phyloP scores from a whole-genome alignment of 92 coral and sea anemone species.

The Heliopora coerulea region DNA sequence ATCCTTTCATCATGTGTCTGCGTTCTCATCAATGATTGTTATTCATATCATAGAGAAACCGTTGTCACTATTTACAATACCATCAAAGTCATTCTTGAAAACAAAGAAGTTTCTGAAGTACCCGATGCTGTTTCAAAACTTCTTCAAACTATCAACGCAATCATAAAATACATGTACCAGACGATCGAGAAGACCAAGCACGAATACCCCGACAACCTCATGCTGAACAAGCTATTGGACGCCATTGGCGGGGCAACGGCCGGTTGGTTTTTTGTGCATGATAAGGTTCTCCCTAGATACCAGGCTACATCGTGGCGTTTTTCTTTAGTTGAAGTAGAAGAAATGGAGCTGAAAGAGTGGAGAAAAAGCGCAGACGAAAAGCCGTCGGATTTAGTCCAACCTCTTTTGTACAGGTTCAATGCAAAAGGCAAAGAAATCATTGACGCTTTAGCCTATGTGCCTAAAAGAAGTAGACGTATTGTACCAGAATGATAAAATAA shows the following conservation, averaged over 20 bases:
- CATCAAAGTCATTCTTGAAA: background rate
- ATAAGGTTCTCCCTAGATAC: background rate
- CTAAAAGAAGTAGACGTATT: background rate
- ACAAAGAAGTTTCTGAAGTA: background rate
- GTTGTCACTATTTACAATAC: background rate
- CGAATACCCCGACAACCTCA: conserved; percentile 10
- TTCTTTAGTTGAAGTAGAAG: conserved; percentile 17
- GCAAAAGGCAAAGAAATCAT: background rate
- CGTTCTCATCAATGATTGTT: conserved; percentile 3
- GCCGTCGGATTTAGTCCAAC: background rate
- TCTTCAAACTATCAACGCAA: background rate
- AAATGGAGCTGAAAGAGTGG: background rate
- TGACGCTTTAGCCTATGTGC: background rate
- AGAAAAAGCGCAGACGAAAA: background rate
- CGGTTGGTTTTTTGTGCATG: conserved; percentile 23
- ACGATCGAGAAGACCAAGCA: background rate
- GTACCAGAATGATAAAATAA: background rate
- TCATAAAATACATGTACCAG: conserved; percentile 10
- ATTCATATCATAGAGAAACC: conserved; percentile 13
- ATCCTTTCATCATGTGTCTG: background rate
- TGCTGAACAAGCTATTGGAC: background rate
- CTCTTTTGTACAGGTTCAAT: background rate
- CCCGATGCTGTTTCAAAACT: background rate
- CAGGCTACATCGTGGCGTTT: conserved; percentile 6
- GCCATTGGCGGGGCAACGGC: background rate